A percentile compares a stretch with the other conserved stretches of the same genome.
Evolutionary conservation across 1,140 invertebrate genomes (phyloP).

Genomic region (Rhagoletis pomonella): DNA sequence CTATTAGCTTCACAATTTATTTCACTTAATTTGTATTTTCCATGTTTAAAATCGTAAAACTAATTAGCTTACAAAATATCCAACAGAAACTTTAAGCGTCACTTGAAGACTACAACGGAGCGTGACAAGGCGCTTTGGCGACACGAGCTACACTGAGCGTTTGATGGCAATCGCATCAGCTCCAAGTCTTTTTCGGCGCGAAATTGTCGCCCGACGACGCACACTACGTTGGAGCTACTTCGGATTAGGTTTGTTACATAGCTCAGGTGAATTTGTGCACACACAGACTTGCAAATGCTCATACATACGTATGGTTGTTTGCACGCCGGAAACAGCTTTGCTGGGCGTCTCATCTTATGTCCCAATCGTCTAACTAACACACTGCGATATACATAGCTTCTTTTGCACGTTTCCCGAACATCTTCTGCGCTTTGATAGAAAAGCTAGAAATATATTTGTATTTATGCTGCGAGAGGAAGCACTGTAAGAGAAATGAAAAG

Average conservation of each 20-base stretch:
- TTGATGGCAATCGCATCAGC: constrained; percentile 55
- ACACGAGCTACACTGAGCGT: constrained; percentile 57
- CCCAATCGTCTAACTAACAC: not conserved
- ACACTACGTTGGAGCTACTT: not conserved
- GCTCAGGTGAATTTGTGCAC: not conserved
- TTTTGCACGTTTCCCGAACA: not conserved
- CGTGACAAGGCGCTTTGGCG: constrained; percentile 56
- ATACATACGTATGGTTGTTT: not conserved
- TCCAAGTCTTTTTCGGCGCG: constrained; percentile 54
- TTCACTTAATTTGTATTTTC: not conserved
- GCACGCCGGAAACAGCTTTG: constrained; percentile 9
- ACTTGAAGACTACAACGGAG: not conserved
- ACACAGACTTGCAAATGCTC: not conserved
- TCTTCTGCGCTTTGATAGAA: not conserved
- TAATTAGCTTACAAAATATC: constrained; percentile 43
- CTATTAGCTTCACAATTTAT: not conserved
- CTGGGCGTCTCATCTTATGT: not conserved
- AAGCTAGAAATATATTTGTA: not conserved
- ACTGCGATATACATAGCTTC: not conserved
- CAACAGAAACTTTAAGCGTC: not conserved
- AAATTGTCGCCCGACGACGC: constrained; percentile 16
- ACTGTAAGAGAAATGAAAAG: not conserved
- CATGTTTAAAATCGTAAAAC: not conserved
- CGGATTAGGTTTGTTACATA: not conserved
- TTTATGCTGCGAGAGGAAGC: not conserved